A percentile compares a stretch with the other conserved stretches of the same genome.
phyloP scores from a whole-genome alignment of 1,140 invertebrate genomes.

The Procambarus virginalis region DNA sequence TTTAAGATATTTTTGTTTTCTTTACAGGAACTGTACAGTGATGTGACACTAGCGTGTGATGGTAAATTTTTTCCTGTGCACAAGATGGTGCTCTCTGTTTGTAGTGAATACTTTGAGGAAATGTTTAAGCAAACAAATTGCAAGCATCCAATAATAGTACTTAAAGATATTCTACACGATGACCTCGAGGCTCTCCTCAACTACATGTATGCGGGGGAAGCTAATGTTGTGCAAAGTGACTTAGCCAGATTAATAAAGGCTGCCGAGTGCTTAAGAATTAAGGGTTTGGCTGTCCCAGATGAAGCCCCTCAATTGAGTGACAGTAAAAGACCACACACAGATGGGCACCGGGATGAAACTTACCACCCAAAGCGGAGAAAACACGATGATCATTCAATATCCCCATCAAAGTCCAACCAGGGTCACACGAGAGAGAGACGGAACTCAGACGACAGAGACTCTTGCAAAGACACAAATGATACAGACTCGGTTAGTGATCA shows the following conservation, averaged over 20 bases:
- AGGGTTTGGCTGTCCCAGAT: conserved; percentile 47
- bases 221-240: conserved; percentile 49
- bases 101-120: conserved; percentile 53
- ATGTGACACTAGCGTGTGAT: conserved; percentile 47
- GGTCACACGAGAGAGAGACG: background rate
- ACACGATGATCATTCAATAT: conserved; percentile 14
- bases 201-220: conserved; percentile 53
- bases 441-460: background rate
- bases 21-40: conserved; percentile 54
- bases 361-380: conserved; percentile 37
- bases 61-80: conserved; percentile 54
- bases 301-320: conserved; percentile 14
- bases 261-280: conserved; percentile 52
- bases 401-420: conserved; percentile 9
- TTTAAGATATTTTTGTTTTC: background rate
- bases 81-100: conserved; percentile 51
- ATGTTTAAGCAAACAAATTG: conserved; percentile 47
- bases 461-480: conserved; percentile 6
- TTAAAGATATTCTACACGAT: conserved; percentile 36
- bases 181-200: conserved; percentile 48
- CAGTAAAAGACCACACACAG: conserved; percentile 23
- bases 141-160: conserved; percentile 38
- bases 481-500: background rate
- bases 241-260: conserved; percentile 46
- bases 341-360: conserved; percentile 10